Percentiles rank a stretch among this genome's conserved stretches.
phyloP scores from a whole-genome alignment of 37 sponge, comb jelly and placozoan species.

The Bolinopsis microptera region DNA sequence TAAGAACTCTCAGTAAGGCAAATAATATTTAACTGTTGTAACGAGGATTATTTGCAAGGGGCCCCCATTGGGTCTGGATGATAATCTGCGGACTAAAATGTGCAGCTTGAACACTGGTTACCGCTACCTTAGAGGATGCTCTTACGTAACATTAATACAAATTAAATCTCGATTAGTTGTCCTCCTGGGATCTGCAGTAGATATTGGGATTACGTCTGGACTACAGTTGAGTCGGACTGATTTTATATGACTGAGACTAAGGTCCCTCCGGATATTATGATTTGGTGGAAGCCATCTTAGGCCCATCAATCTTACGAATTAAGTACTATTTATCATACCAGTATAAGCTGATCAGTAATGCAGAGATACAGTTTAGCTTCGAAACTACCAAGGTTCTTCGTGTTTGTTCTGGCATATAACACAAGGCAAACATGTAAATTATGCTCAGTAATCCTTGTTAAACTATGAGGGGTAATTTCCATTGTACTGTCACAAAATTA shows the following conservation, averaged over 20 bases:
- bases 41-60: not conserved
- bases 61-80: not conserved
- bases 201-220: too few relatives aligned
- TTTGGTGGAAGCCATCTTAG: too few relatives aligned
- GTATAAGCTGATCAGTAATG: too few relatives aligned
- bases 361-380: too few relatives aligned
- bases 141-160: not conserved
- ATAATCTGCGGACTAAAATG: not conserved
- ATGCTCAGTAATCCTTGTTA: not conserved
- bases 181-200: not conserved
- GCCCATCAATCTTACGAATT: too few relatives aligned
- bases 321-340: too few relatives aligned
- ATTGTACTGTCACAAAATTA: not conserved
- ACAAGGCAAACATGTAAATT: not conserved
- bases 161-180: not conserved
- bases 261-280: too few relatives aligned
- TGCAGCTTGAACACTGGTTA: not conserved
- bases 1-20: not conserved
- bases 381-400: too few relatives aligned
- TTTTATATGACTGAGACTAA: too few relatives aligned
- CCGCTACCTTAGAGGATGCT: not conserved
- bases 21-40: not conserved
- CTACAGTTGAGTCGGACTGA: too few relatives aligned
- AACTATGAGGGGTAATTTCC: not conserved
- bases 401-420: too few relatives aligned